Percentiles rank a stretch among this genome's conserved stretches.
These are phyloP conservation scores for Cyrtodaria siliqua DNA, from an alignment of 2,888 invertebrate genomes.

Conservation along the genomic window DNA sequence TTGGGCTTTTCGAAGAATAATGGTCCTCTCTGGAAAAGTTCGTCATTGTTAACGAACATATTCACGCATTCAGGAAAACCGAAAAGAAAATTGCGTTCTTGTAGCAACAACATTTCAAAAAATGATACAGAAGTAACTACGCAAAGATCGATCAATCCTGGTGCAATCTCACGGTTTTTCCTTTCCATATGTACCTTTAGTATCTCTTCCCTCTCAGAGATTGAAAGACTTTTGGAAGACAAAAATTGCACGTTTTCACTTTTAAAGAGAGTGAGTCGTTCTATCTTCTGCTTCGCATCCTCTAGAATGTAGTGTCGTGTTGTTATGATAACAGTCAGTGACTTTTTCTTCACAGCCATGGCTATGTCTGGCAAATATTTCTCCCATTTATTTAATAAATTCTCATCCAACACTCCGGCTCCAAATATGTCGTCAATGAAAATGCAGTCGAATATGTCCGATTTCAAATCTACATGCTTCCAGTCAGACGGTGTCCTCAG, in stretches of 20 bases:
- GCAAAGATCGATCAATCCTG: neutral
- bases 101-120: neutral
- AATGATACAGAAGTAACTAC: neutral
- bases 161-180: neutral
- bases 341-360: constrained; percentile 20
- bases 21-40: constrained; percentile 19
- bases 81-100: constrained; percentile 6
- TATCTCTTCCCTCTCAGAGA: constrained; percentile 24
- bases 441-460: too few relatives aligned
- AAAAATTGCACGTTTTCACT: constrained; percentile 28
- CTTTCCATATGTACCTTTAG: constrained; percentile 19
- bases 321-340: constrained; percentile 29
- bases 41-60: constrained; percentile 39
- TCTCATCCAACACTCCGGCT: constrained; percentile 37
- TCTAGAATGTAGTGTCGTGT: constrained; percentile 48
- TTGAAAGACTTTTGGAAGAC: constrained; percentile 34
- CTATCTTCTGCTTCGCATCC: constrained; percentile 23
- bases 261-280: constrained; percentile 17
- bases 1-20: constrained; percentile 32
- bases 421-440: constrained; percentile 57
- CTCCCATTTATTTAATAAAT: constrained; percentile 31
- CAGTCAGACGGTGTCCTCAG: too few relatives aligned
- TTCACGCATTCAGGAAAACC: constrained; percentile 51
- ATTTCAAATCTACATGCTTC: too few relatives aligned
- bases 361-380: constrained; percentile 20